Evolutionary conservation across 1,140 invertebrate species (phyloP).

Genomic region (Melitaea cinxia): DNA sequence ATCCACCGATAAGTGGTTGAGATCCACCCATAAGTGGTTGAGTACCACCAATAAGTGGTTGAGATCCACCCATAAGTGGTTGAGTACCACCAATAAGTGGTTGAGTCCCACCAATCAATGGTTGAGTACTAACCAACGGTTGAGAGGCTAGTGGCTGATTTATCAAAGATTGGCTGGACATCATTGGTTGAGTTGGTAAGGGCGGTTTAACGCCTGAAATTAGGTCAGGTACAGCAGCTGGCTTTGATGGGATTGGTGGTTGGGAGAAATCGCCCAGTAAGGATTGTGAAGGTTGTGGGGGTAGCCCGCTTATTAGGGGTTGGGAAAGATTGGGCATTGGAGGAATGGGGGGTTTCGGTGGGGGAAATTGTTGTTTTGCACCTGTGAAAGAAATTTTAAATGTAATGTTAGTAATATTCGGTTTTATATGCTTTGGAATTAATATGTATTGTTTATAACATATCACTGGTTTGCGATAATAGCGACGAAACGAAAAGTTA

Average conservation of each 20-base stretch:
- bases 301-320: conserved; percentile 52
- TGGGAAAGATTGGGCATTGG: conserved; percentile 64
- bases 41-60: background rate
- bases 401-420: background rate
- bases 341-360: conserved; percentile 65
- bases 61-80: background rate
- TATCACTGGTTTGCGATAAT: too few relatives aligned
- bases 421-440: too few relatives aligned
- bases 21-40: conserved; percentile 28
- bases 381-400: conserved; percentile 43
- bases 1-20: conserved; percentile 31
- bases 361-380: conserved; percentile 54
- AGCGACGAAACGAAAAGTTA: too few relatives aligned
- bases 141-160: conserved; percentile 38
- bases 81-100: conserved; percentile 6
- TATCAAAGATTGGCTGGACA: conserved; percentile 35
- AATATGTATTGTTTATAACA: too few relatives aligned
- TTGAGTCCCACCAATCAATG: conserved; percentile 3
- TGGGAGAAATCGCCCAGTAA: conserved; percentile 34
- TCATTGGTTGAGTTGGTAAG: conserved; percentile 40
- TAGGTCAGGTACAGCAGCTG: conserved; percentile 60
- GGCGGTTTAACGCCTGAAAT: conserved; percentile 70
- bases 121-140: conserved; percentile 22
- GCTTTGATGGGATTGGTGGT: conserved; percentile 48
- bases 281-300: conserved; percentile 41